phyloP scores from a whole-genome alignment of 2,113 vertebrate genomes.

The Brevimyrus niger region DNA sequence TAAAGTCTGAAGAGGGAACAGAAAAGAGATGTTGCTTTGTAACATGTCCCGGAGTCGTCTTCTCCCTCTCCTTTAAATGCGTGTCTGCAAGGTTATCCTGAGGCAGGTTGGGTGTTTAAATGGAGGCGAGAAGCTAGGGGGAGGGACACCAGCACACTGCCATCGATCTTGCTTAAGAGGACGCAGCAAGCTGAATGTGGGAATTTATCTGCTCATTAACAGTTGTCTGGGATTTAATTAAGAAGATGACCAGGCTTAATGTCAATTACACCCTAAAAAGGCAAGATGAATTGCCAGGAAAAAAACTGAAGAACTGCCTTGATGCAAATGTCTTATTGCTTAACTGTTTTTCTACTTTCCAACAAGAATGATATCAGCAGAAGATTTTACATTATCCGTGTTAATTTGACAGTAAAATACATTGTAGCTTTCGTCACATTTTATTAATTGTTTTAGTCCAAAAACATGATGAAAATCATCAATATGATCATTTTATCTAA shows the following conservation, averaged over 20 bases:
- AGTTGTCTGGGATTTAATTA: conserved; percentile 59
- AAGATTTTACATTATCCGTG: not conserved
- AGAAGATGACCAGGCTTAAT: conserved; percentile 48
- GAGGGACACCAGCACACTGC: conserved; percentile 33
- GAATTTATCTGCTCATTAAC: conserved; percentile 55
- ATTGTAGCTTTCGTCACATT: not conserved
- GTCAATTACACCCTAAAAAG: conserved; percentile 50
- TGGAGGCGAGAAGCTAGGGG: conserved; percentile 38
- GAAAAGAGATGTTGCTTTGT: not conserved
- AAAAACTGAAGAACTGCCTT: not conserved
- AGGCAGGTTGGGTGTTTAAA: conserved; percentile 48
- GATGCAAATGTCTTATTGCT: not conserved
- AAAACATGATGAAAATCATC: not conserved
- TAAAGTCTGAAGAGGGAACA: not conserved
- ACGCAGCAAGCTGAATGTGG: conserved; percentile 54
- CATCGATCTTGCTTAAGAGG: conserved; percentile 59
- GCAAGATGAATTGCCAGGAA: conserved; percentile 14
- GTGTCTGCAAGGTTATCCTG: conserved; percentile 56
- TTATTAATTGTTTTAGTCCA: not conserved
- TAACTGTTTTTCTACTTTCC: not conserved
- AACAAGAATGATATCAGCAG: not conserved
- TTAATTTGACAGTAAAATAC: not conserved
- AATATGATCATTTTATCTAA: not conserved
- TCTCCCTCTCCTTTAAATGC: conserved; percentile 53
- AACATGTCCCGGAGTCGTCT: not conserved